These are phyloP conservation scores for Podabrus alpinus DNA, from an alignment of 2,888 invertebrate species.

Conservation along the genomic window DNA sequence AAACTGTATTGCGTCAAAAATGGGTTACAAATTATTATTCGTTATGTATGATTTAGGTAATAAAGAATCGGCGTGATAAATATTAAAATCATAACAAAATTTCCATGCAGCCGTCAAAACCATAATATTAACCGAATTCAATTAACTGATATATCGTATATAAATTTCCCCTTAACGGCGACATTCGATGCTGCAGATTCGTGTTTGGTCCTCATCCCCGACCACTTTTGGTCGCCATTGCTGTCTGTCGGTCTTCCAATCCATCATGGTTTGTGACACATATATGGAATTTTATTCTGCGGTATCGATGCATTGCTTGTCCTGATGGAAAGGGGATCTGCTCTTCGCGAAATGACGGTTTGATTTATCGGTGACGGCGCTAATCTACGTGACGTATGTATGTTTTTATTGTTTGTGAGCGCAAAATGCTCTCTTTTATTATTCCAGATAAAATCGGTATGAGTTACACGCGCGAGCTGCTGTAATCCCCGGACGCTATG, in stretches of 20 bases:
- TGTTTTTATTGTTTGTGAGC: constrained; percentile 57
- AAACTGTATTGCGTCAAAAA: background rate
- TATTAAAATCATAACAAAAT: constrained; percentile 48
- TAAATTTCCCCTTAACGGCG: constrained; percentile 50
- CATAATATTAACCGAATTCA: constrained; percentile 50
- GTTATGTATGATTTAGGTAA: constrained; percentile 25
- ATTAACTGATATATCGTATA: constrained; percentile 52
- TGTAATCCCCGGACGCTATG: constrained; percentile 48
- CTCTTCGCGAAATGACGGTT: constrained; percentile 55
- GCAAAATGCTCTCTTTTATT: constrained; percentile 55
- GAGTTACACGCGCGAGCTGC: constrained; percentile 48
- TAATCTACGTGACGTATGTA: constrained; percentile 58
- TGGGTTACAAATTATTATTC: background rate
- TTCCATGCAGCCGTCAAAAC: constrained; percentile 45
- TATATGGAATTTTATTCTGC: constrained; percentile 55
- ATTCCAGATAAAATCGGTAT: constrained; percentile 56
- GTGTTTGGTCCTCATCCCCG: constrained; percentile 35
- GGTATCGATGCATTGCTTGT: constrained; percentile 52
- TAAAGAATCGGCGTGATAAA: constrained; percentile 42
- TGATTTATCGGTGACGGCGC: constrained; percentile 58
- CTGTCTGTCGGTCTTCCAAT: constrained; percentile 52
- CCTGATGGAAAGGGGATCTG: constrained; percentile 34
- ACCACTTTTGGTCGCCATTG: constrained; percentile 46
- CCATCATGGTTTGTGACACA: constrained; percentile 53
- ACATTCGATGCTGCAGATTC: constrained; percentile 44